Evolutionary conservation across 2,113 vertebrate species (phyloP), one percentile per base, ranked within the genome.

Genomic region (Etheostoma spectabile): DNA sequence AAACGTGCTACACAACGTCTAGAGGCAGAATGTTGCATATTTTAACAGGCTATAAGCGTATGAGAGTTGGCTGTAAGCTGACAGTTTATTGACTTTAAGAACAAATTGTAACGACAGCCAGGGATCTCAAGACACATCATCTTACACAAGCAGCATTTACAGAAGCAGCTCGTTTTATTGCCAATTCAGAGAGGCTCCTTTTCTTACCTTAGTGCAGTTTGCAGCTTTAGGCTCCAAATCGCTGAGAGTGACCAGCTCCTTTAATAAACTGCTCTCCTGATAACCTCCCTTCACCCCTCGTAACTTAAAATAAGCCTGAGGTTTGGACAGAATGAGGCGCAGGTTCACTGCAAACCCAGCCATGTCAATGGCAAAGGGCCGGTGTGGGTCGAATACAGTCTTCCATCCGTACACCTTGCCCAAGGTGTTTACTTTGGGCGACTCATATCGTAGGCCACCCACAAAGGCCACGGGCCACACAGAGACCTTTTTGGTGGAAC

Each of bases 401-500:
- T 95, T 96, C 97, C 97, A 97, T 83, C 96, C 97, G 0, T 95
- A 95, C 65, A 97, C 97, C 83, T 96, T 96, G 30, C 96, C 97
- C 42, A 94, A 74, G 71, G 89, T 88, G 78, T 95, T 96, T 73
- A 97, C 93, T 93, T 95, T 96, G 12, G 96, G 96, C 11, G 96
- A 96, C 78, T 97, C 97, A 0, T 94, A 97, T 1, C 95, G 91
- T 5, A 97, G 92, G 21, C 96, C 96, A 0, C 96, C 96, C 5
- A 96, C 96, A 0, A 97, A 97, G 35, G 96, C 96, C 79, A 97
- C 97, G 0, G 97, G 97, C 97, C 96, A 97, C 64, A 97, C 96
- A 0, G 97, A 97, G 56, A 96, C 96, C 65, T 92, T 96, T 81
- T 89, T 94, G 0, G 97, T 97, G 74, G 94, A 95, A 57, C 97